phyloP scores from a whole-genome alignment of 2,888 invertebrate genomes.

The Ennomos fuscantarius region DNA sequence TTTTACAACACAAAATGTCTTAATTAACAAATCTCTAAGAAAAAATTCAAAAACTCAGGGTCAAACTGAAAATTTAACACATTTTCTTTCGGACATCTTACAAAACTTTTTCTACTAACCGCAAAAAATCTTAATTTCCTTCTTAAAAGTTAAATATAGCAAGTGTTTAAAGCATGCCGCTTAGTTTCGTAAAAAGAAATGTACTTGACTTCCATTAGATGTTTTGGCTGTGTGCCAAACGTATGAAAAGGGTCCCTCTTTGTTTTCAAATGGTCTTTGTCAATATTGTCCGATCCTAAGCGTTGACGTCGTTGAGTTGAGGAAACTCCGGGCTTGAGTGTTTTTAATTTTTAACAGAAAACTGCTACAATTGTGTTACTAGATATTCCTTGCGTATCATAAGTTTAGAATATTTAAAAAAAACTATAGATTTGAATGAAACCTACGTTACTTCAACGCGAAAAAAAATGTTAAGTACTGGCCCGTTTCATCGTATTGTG shows the following conservation, averaged over 20 bases:
- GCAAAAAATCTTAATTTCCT: slow-evolving; percentile 16
- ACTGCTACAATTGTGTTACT: neutral
- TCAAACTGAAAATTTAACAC: slow-evolving; percentile 10
- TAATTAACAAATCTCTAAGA: too few relatives aligned
- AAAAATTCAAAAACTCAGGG: neutral
- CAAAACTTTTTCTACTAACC: slow-evolving; percentile 6
- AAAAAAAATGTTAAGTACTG: too few relatives aligned
- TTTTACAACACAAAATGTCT: too few relatives aligned
- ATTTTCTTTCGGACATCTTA: slow-evolving; percentile 14
- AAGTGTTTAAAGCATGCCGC: slow-evolving; percentile 28
- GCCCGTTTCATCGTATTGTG: too few relatives aligned
- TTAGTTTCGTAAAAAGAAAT: slow-evolving; percentile 39
- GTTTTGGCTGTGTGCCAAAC: slow-evolving; percentile 55
- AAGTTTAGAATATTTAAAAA: too few relatives aligned
- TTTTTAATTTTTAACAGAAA: slow-evolving; percentile 15
- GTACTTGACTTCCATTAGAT: slow-evolving; percentile 50
- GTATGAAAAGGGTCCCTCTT: slow-evolving; percentile 54
- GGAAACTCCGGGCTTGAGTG: slow-evolving; percentile 7
- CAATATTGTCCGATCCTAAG: slow-evolving; percentile 55
- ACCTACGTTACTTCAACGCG: too few relatives aligned
- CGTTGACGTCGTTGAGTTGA: slow-evolving; percentile 25
- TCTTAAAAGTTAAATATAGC: slow-evolving; percentile 15
- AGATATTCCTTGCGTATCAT: too few relatives aligned
- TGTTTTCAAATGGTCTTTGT: slow-evolving; percentile 60
- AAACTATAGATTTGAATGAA: too few relatives aligned